Evolutionary conservation across 2,113 vertebrate genomes (phyloP).

Genomic region (Motacilla tschutschensis): DNA sequence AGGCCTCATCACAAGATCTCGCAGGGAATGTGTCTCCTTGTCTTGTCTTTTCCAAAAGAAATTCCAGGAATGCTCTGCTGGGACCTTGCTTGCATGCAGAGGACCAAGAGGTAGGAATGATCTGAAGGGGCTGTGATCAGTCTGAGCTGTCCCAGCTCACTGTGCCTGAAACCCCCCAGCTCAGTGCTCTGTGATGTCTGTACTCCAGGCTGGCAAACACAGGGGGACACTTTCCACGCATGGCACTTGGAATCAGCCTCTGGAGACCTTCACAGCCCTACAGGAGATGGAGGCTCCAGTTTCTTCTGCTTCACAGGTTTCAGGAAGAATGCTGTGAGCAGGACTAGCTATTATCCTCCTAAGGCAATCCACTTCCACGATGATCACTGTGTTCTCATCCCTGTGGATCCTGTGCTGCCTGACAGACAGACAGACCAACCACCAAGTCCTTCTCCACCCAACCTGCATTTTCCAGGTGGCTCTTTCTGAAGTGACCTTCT

Average conservation of each 20-base stretch:
- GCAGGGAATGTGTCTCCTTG: neutral
- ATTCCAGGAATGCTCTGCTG: neutral
- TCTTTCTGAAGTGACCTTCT: neutral
- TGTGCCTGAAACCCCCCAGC: neutral
- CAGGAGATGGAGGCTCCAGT: neutral
- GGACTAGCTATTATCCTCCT: neutral
- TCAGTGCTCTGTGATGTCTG: fast-evolving
- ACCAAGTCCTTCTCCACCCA: neutral
- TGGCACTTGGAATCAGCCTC: neutral
- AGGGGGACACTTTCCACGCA: fast-evolving
- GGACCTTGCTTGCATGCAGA: fast-evolving
- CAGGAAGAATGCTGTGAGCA: neutral
- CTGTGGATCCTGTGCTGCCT: fast-evolving
- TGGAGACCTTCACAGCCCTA: neutral
- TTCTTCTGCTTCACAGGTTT: neutral
- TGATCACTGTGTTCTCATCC: neutral
- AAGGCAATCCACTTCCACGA: neutral
- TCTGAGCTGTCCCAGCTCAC: neutral
- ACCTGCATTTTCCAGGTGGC: neutral
- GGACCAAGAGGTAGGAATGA: neutral
- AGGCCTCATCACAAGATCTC: neutral
- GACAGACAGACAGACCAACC: neutral
- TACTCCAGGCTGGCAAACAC: neutral
- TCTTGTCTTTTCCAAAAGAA: neutral
- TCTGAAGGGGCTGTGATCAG: neutral